These are phyloP conservation scores for Catostylus mosaicus DNA, from an alignment of 30 jellyfish, hydroid and myxozoan genomes.

Conservation along the genomic window DNA sequence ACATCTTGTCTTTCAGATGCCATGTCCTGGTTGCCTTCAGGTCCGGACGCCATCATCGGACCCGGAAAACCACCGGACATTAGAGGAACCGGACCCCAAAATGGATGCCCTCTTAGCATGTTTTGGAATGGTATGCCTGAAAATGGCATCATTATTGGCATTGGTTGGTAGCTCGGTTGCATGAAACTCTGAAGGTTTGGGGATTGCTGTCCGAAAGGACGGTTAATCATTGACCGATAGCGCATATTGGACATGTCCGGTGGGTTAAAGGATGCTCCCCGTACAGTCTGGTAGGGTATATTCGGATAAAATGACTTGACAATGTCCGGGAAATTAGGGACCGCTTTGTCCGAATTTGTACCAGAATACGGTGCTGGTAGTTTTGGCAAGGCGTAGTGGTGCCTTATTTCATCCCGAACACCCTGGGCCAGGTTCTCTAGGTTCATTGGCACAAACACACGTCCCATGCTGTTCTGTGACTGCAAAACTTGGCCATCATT, in stretches of 20 bases:
- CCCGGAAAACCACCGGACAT: conserved; percentile 19
- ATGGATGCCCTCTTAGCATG: conserved; percentile 11
- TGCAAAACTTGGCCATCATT: conserved; percentile 63
- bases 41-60: conserved; percentile 6
- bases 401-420: conserved; percentile 41
- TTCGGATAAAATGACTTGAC: conserved; percentile 62
- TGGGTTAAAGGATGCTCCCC: conserved; percentile 58
- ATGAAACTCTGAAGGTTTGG: conserved; percentile 25
- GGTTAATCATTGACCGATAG: conserved; percentile 53
- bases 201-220: conserved; percentile 4
- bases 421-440: conserved; percentile 30
- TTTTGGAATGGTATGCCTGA: conserved; percentile 20
- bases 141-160: conserved; percentile 56
- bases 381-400: conserved; percentile 36
- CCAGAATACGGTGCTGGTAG: not conserved
- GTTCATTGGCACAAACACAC: conserved; percentile 66
- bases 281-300: conserved; percentile 61
- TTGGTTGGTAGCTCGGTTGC: conserved; percentile 31
- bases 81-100: conserved; percentile 4
- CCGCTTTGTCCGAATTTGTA: conserved; percentile 37
- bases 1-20: not conserved
- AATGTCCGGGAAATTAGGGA: conserved; percentile 40
- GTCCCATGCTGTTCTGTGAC: conserved; percentile 72
- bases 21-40: not conserved
- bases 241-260: conserved; percentile 26